Evolutionary conservation across 2,797 vertebrate genomes (phyloP).

Genomic region (Oreochromis mossambicus): DNA sequence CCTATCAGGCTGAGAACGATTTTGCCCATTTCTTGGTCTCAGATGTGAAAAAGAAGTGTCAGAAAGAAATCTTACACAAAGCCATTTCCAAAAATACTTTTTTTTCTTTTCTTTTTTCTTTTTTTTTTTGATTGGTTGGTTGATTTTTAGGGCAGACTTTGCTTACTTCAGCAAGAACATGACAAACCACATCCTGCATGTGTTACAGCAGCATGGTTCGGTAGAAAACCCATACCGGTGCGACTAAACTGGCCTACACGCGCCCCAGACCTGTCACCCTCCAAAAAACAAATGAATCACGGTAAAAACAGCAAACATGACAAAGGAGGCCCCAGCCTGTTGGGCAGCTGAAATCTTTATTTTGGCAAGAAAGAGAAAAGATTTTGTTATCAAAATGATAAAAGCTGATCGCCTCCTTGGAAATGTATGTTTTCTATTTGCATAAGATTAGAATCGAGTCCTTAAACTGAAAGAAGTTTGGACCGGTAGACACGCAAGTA

Average conservation of each 20-base stretch:
- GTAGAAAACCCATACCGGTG: background rate
- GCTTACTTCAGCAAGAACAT: background rate
- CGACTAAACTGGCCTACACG: background rate
- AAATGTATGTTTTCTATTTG: background rate
- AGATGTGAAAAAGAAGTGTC: background rate
- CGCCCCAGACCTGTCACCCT: background rate
- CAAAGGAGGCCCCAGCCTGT: background rate
- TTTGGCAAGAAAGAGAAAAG: background rate
- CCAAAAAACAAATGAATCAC: background rate
- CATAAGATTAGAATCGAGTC: background rate
- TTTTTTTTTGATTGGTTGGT: background rate
- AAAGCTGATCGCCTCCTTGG: background rate
- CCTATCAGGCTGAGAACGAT: background rate
- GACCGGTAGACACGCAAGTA: background rate
- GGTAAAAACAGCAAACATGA: background rate
- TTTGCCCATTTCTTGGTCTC: background rate
- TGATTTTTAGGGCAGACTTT: accelerated
- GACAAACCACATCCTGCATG: background rate
- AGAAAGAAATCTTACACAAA: background rate
- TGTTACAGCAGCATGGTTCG: background rate
- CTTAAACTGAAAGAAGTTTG: background rate
- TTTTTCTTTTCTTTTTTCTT: accelerated
- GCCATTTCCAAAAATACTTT: background rate
- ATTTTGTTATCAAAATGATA: background rate
- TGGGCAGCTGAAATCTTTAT: background rate